Conservation (phyloP, 2,113 vertebrate species). For the Pyrgilauda ruficollis region DNA sequence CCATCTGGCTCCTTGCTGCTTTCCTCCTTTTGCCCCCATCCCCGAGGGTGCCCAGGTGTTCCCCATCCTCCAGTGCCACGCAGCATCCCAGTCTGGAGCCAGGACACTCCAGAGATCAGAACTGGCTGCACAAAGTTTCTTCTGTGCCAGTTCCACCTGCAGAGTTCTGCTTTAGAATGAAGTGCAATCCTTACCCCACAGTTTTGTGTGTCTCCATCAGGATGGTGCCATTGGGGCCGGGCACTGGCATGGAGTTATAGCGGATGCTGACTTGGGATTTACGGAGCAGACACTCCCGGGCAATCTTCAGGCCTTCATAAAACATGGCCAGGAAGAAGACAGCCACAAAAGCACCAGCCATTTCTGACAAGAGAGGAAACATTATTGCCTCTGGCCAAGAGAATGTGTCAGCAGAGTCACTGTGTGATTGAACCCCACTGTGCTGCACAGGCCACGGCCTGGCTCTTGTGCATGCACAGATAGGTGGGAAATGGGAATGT, state of each 20-base stretch:
- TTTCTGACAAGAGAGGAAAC: conserved; percentile 77
- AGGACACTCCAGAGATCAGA: background rate
- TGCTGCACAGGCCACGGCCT: accelerated
- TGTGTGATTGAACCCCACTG: accelerated
- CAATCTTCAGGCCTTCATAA: conserved; percentile 96
- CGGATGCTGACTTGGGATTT: conserved; percentile 97
- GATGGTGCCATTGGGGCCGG: conserved; percentile 89
- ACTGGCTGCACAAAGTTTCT: background rate
- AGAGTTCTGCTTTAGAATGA: background rate
- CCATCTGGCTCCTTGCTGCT: background rate
- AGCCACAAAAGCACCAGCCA: conserved; percentile 91
- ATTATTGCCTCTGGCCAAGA: background rate
- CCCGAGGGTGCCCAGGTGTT: background rate
- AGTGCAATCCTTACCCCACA: conserved; percentile 82
- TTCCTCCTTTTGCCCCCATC: background rate
- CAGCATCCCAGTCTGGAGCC: background rate
- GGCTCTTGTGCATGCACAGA: accelerated
- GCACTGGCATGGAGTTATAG: conserved; percentile 98
- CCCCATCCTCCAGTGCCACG: background rate
- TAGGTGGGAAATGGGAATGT: background rate
- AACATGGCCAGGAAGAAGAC: conserved; percentile 91
- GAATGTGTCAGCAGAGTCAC: background rate
- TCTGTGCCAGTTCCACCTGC: background rate
- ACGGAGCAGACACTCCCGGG: conserved; percentile 87
- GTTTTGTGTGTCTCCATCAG: conserved; percentile 99